These are phyloP conservation scores for Noctua janthe DNA, from an alignment of 2,888 invertebrate species.

Conservation along the genomic window DNA sequence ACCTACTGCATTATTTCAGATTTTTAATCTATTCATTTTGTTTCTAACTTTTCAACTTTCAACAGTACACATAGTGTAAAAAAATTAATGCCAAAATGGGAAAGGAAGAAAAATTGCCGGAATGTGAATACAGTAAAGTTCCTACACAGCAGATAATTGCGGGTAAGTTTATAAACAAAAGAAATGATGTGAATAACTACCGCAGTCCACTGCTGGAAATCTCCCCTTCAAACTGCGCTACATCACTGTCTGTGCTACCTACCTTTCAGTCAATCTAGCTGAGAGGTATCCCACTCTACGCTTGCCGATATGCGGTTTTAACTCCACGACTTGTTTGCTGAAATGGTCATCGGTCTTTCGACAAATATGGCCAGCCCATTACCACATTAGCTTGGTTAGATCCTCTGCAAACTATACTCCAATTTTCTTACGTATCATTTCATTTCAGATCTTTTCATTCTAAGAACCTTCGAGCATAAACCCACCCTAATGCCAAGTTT, in stretches of 20 bases:
- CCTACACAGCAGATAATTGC: constrained; percentile 30
- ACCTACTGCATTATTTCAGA: background rate
- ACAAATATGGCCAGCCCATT: background rate
- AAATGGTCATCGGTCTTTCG: background rate
- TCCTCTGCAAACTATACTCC: background rate
- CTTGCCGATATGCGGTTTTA: background rate
- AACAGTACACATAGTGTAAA: constrained; percentile 4
- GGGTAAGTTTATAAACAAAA: constrained; percentile 41
- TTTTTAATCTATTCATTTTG: constrained; percentile 23
- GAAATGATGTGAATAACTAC: background rate
- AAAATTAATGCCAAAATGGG: constrained; percentile 30
- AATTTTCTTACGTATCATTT: background rate
- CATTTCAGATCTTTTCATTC: background rate
- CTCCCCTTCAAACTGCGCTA: background rate
- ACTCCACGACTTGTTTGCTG: background rate
- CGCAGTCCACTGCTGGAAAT: background rate
- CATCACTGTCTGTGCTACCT: background rate
- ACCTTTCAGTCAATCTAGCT: background rate
- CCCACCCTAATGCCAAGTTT: background rate
- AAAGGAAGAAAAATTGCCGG: constrained; percentile 19
- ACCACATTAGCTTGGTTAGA: background rate
- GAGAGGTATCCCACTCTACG: background rate
- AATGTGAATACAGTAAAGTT: constrained; percentile 55
- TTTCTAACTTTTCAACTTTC: constrained; percentile 4
- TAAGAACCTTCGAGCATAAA: background rate